These are phyloP conservation scores for Mamestra configurata DNA, from an alignment of 1,140 invertebrate species.

Conservation along the genomic window DNA sequence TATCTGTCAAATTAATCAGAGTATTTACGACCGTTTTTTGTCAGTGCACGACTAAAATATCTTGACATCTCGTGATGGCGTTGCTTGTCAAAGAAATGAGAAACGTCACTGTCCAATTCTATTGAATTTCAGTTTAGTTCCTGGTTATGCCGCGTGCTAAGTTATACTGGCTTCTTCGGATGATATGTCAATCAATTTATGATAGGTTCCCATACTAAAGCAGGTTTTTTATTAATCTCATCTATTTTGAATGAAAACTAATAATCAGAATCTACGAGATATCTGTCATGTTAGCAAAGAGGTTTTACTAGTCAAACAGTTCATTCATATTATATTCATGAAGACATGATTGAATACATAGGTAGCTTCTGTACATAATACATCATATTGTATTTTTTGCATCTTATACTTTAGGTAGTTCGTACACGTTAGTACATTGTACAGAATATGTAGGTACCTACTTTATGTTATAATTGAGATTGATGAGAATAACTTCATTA, in stretches of 20 bases:
- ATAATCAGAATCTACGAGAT: neutral
- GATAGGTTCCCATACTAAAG: neutral
- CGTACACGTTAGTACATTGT: too few species aligned
- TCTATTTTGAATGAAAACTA: neutral
- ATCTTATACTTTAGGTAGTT: neutral
- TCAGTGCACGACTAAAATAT: neutral
- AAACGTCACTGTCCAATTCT: neutral
- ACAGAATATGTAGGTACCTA: too few species aligned
- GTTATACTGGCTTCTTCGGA: neutral
- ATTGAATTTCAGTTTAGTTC: neutral
- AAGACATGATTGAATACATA: too few species aligned
- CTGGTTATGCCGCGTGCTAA: neutral
- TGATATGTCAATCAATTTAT: conserved; percentile 15
- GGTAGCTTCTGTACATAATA: conserved; percentile 1
- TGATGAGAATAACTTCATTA: neutral
- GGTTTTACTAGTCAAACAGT: neutral
- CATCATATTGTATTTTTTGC: conserved; percentile 5
- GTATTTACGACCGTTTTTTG: conserved; percentile 9
- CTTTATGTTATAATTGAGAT: neutral
- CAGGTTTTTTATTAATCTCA: neutral
- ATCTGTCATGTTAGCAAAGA: neutral
- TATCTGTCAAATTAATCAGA: conserved; percentile 47
- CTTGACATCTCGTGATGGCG: neutral
- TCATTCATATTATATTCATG: neutral
- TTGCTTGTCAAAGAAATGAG: neutral